Conservation (phyloP, 2,113 vertebrate species). For the Colinus virginianus region DNA sequence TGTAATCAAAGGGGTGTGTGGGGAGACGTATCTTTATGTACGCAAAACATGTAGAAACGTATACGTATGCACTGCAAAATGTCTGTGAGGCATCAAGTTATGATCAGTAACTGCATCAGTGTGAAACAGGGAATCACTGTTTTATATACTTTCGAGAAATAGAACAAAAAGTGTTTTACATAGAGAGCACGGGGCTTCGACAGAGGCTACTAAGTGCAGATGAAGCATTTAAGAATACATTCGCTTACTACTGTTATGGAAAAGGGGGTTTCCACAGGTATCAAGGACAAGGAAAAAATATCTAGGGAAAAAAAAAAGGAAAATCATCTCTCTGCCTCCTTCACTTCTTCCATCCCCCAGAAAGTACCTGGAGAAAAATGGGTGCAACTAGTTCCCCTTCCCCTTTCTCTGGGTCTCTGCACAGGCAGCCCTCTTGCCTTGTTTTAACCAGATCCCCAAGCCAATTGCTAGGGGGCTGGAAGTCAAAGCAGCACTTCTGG, state of each 20-base stretch:
- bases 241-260: background rate
- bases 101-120: background rate
- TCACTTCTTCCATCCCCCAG: accelerated
- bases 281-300: background rate
- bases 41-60: background rate
- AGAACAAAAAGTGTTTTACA: background rate
- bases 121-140: background rate
- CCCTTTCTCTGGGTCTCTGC: background rate
- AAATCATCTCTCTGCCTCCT: background rate
- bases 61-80: background rate
- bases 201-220: background rate
- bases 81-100: background rate
- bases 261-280: background rate
- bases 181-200: accelerated
- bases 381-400: background rate
- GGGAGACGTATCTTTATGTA: background rate
- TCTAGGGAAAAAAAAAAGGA: background rate
- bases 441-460: background rate
- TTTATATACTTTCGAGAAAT: background rate
- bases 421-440: background rate
- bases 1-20: too few relatives aligned
- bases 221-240: background rate
- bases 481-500: background rate
- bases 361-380: background rate
- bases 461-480: background rate